Conservation (phyloP, 2,797 vertebrate genomes). For the Cirrhinus molitorella region DNA sequence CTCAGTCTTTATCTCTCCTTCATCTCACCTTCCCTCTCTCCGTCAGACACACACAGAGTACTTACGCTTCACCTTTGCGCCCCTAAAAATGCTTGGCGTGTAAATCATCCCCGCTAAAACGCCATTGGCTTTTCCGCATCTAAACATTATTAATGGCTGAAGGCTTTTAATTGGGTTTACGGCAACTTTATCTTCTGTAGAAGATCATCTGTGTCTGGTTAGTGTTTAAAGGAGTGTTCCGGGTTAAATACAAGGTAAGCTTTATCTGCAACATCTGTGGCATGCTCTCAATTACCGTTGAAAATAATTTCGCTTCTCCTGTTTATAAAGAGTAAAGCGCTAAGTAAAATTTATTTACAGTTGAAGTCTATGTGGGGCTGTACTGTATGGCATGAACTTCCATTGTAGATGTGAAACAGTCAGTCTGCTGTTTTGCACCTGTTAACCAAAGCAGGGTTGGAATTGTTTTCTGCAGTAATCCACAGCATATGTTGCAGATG, state of each 20-base stretch:
- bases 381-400: neutral
- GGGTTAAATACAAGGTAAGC: slow-evolving; percentile 17
- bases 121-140: slow-evolving; percentile 3
- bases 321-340: neutral
- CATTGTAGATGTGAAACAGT: neutral
- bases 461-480: neutral
- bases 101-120: slow-evolving; percentile 42
- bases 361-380: neutral
- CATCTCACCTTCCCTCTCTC: slow-evolving; percentile 44
- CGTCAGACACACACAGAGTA: slow-evolving; percentile 20
- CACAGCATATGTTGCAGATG: neutral
- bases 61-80: slow-evolving; percentile 31
- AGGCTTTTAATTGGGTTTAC: slow-evolving; percentile 38
- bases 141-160: slow-evolving; percentile 43
- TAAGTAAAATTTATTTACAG: neutral
- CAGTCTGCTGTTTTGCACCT: neutral
- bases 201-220: slow-evolving; percentile 16
- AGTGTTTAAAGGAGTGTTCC: slow-evolving; percentile 15
- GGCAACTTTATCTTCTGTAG: slow-evolving; percentile 19
- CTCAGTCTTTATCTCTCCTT: slow-evolving; percentile 48
- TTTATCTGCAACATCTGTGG: slow-evolving; percentile 2
- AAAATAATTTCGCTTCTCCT: neutral
- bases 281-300: neutral
- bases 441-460: neutral
- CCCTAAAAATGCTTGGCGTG: slow-evolving; percentile 42